Evolutionary conservation across 2,797 vertebrate species (phyloP).

Genomic region (Ctenochaetus hawaiiensis): DNA sequence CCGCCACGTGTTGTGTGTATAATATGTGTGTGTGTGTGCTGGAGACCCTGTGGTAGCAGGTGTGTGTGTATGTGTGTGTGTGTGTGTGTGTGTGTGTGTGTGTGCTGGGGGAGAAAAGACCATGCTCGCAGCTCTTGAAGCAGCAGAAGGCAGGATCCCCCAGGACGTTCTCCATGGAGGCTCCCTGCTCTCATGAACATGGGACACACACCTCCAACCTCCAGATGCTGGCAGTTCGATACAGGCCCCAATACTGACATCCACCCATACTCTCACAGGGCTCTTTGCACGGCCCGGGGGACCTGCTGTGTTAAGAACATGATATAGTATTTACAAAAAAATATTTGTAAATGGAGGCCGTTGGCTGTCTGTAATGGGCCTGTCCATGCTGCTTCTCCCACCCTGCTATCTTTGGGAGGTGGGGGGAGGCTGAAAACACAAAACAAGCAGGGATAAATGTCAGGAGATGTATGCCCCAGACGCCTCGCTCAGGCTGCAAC

Average conservation of each 20-base stretch:
- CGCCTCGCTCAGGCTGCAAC: constrained; percentile 64
- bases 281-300: constrained; percentile 82
- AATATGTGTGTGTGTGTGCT: constrained; percentile 27
- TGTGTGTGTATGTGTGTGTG: constrained; percentile 32
- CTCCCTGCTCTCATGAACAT: constrained; percentile 44
- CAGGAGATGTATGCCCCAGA: constrained; percentile 77
- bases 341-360: constrained; percentile 90
- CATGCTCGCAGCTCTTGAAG: constrained; percentile 64
- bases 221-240: constrained; percentile 86
- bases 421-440: constrained; percentile 52
- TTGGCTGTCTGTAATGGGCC: constrained; percentile 70
- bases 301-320: constrained; percentile 87
- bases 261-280: constrained; percentile 77
- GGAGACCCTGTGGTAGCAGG: constrained; percentile 34
- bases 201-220: constrained; percentile 67
- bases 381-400: constrained; percentile 55
- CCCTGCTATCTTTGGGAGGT: constrained; percentile 54
- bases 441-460: constrained; percentile 74
- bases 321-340: constrained; percentile 86
- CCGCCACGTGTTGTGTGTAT: constrained; percentile 62
- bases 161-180: constrained; percentile 60
- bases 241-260: constrained; percentile 73
- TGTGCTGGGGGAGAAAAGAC: background rate
- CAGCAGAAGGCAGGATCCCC: constrained; percentile 82
- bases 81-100: constrained; percentile 29